phyloP scores from a whole-genome alignment of 2,797 vertebrate genomes.

The Orestias chungarensis region DNA sequence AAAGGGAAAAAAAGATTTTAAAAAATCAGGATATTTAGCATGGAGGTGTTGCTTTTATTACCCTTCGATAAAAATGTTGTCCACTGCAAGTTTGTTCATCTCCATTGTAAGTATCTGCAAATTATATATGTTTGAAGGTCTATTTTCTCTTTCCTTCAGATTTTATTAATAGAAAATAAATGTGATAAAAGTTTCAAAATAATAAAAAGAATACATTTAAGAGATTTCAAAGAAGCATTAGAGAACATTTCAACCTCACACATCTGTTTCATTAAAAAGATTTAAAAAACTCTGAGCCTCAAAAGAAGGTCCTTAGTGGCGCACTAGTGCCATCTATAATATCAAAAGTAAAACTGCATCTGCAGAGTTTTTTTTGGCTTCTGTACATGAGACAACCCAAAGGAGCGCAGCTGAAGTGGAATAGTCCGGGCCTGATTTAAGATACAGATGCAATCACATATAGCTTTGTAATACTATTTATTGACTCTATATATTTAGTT shows the following conservation, averaged over 20 bases:
- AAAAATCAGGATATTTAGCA: neutral
- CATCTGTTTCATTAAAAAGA: neutral
- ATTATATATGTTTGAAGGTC: too few species aligned
- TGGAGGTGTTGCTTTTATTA: neutral
- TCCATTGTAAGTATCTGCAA: neutral
- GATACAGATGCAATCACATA: conserved; percentile 52
- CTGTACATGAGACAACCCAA: conserved; percentile 3
- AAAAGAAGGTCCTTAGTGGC: conserved; percentile 65
- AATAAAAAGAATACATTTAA: neutral
- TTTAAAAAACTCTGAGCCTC: neutral
- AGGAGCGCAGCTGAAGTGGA: conserved; percentile 44
- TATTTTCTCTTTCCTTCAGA: neutral
- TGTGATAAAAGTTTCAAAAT: neutral
- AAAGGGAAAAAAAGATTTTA: neutral
- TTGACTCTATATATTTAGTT: conserved; percentile 62
- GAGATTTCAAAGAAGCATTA: neutral
- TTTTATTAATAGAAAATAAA: neutral
- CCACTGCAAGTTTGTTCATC: neutral
- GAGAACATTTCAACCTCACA: neutral
- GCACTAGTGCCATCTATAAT: conserved; percentile 91
- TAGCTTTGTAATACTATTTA: conserved; percentile 66
- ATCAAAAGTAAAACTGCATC: conserved; percentile 51
- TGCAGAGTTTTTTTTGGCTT: conserved; percentile 33
- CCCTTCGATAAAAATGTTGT: neutral
- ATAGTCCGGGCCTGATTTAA: conserved; percentile 62